phyloP scores from a whole-genome alignment of 2,113 vertebrate species.

The Sminthopsis crassicaudata region DNA sequence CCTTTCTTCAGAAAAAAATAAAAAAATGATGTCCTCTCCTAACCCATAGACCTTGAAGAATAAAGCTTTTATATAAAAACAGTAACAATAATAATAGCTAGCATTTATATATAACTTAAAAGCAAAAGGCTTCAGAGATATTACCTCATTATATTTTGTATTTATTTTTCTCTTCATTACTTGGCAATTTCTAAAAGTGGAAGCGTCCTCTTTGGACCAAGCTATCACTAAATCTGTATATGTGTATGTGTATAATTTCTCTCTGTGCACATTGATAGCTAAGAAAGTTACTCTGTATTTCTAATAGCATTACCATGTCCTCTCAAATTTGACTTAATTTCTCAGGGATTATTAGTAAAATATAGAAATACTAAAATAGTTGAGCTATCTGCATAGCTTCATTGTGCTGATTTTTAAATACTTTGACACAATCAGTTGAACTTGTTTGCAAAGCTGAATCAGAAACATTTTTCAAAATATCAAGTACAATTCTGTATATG shows the following conservation, averaged over 20 bases:
- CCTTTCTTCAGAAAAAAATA: neutral
- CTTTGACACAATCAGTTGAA: neutral
- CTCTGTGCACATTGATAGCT: neutral
- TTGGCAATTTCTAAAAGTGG: neutral
- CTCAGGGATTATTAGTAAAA: neutral
- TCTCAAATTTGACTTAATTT: neutral
- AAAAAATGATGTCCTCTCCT: neutral
- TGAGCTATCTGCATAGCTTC: neutral
- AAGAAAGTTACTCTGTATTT: neutral
- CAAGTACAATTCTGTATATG: neutral
- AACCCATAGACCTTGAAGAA: neutral
- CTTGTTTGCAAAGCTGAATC: neutral
- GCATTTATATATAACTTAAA: neutral
- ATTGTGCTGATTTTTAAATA: neutral
- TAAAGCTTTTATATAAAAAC: neutral
- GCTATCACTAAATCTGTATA: neutral
- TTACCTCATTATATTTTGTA: neutral
- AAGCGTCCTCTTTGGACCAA: neutral
- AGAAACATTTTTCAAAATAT: neutral
- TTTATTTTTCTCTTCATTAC: neutral
- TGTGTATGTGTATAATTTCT: neutral
- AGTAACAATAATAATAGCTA: neutral
- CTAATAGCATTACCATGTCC: neutral
- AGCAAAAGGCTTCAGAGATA: neutral
- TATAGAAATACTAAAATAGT: neutral